Conservation (phyloP, 2,113 vertebrate genomes). For the Lepus europaeus region DNA sequence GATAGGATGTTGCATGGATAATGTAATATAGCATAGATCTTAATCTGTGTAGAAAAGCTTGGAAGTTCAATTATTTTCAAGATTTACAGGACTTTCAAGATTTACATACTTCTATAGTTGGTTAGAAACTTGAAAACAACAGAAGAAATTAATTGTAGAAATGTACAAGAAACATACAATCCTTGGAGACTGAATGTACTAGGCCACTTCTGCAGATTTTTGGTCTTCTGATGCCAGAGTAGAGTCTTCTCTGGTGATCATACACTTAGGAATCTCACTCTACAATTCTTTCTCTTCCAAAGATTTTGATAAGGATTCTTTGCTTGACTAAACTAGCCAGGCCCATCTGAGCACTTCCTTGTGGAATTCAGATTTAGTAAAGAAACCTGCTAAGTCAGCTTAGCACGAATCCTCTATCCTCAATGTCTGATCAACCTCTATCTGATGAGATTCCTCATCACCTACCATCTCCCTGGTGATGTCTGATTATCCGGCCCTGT, state of each 20-base stretch:
- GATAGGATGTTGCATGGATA: not conserved
- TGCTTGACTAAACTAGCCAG: not conserved
- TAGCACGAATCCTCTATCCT: not conserved
- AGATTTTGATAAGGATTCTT: not conserved
- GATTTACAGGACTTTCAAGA: not conserved
- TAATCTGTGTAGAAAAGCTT: conserved; percentile 5
- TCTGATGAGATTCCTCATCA: not conserved
- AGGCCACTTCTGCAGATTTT: not conserved
- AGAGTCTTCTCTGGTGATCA: not conserved
- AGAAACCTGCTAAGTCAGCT: not conserved
- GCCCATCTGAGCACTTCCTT: not conserved
- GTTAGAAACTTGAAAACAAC: not conserved
- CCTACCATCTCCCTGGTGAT: not conserved
- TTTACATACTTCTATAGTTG: conserved; percentile 25
- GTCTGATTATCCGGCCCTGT: not conserved
- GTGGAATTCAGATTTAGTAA: not conserved
- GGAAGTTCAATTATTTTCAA: conserved; percentile 7
- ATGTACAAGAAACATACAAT: not conserved
- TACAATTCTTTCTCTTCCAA: not conserved
- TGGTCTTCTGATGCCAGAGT: not conserved
- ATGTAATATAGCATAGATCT: not conserved
- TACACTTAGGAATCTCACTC: not conserved
- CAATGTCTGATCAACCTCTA: not conserved
- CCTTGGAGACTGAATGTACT: not conserved
- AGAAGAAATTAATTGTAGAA: not conserved